Evolutionary conservation across 2,797 vertebrate species (phyloP), one percentile per base, ranked within the genome.

Genomic region (Phrynocephalus vlangalii): DNA sequence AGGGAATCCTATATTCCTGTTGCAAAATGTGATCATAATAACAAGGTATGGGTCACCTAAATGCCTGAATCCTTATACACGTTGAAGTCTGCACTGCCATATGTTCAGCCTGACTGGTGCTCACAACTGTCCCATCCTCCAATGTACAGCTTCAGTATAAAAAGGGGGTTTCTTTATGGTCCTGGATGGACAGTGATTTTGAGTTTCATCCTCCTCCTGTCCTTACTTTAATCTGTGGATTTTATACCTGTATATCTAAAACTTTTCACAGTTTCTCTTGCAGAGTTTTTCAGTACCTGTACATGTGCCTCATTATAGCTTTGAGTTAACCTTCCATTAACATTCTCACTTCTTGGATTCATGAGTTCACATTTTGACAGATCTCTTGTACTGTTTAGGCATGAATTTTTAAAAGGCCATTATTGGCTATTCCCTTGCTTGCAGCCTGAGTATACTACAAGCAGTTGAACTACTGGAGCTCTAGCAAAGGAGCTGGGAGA

Each of bases 401-500:
- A 84, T 90, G 77, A 87, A 87, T 87, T 90, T 84, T 87, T 16
- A 90, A 87, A 87, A 84, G 87, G 71, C 82, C 85, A 87, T 87
- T 81, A 84, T 87, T 90, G 85, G 77, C 89, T 87, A 63, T 87
- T 90, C 77, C 82, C 82, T 24, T 60, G 73, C 77, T 87, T 81
- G 33, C 33, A 48, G 26, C 11, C 77, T 22, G 71, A 81, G 56
- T 73, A 30, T 67, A 82, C 85, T 87, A 66, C 81, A 28, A 87
- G 60, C 77, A 22, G 80, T 56, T 81, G 70, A 90, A 63, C 70
- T 68, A 44, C 38, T 44, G 38, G 38, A 84, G 85, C 88, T 77
- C 60, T 15, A 81, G 77, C 82, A 90, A 90, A 77, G 63, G 13
- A 84, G 48, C 82, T 48, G 71, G 60, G 63, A 84, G 77, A 84